Evolutionary conservation across 2,797 vertebrate genomes (phyloP).

Genomic region (Erethizon dorsatum): DNA sequence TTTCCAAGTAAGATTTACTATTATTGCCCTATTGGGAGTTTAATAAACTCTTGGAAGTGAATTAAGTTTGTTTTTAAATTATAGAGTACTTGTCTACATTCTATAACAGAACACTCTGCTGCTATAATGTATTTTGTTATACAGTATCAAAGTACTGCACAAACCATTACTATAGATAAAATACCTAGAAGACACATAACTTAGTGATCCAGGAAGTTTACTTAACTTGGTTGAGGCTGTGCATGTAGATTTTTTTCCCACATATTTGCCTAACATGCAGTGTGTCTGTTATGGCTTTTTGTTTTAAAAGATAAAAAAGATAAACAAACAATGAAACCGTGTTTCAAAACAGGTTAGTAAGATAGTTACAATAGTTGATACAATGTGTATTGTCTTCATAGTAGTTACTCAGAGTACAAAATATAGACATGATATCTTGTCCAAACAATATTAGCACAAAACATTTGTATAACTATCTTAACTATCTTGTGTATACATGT

Average conservation of each 20-base stretch:
- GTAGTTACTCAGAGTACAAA: no score
- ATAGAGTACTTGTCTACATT: constrained; percentile 13
- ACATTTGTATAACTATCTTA: no score
- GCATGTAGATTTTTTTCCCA: neutral
- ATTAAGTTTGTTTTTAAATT: constrained; percentile 66
- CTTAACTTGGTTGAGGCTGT: neutral
- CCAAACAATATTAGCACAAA: no score
- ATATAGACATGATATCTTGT: no score
- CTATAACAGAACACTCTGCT: neutral
- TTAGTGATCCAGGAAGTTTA: neutral
- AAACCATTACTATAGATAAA: constrained; percentile 2
- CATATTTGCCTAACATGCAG: neutral
- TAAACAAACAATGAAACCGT: no score
- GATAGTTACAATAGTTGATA: no score
- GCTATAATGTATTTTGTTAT: constrained; percentile 30
- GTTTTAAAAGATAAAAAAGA: no score
- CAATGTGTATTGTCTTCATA: no score
- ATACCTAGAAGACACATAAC: neutral
- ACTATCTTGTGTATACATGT: no score
- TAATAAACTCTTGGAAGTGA: constrained; percentile 53
- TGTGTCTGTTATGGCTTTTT: neutral
- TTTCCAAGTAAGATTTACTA: constrained; percentile 48
- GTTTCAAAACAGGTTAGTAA: no score
- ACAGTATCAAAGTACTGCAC: neutral
- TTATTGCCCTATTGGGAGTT: constrained; percentile 46